These are phyloP conservation scores for Branchipolynoe longqiensis DNA, from an alignment of 2,888 invertebrate species.

Conservation along the genomic window DNA sequence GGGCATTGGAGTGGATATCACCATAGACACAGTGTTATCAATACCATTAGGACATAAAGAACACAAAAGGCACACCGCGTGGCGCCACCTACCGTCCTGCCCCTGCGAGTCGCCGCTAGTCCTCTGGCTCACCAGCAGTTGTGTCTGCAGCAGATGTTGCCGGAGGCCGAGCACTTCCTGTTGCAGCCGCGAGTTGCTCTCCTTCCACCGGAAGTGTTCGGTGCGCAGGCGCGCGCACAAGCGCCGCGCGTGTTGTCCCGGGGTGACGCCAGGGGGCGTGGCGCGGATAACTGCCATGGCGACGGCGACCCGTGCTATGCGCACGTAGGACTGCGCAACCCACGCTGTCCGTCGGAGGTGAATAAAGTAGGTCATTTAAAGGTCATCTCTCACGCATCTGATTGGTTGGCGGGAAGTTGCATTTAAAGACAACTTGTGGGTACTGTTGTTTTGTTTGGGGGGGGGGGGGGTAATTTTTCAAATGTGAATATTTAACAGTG, in stretches of 20 bases:
- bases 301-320: not conserved
- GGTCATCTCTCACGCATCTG: too few species aligned
- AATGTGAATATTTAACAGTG: too few species aligned
- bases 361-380: too few species aligned
- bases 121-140: not conserved
- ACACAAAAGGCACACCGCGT: too few species aligned
- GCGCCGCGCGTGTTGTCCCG: slow-evolving; percentile 8
- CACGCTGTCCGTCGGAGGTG: too few species aligned
- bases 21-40: too few species aligned
- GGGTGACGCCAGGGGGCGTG: not conserved
- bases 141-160: slow-evolving; percentile 42
- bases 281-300: slow-evolving; percentile 33
- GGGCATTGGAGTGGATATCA: too few species aligned
- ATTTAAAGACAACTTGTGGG: too few species aligned
- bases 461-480: too few species aligned
- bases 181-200: slow-evolving; percentile 45
- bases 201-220: not conserved
- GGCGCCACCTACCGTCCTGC: slow-evolving; percentile 17
- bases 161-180: slow-evolving; percentile 16
- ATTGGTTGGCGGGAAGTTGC: too few species aligned
- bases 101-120: not conserved
- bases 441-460: too few species aligned
- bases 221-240: not conserved
- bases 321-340: not conserved
- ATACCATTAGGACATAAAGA: too few species aligned